Evolutionary conservation across 2,888 invertebrate genomes (phyloP).

Genomic region (Carabus problematicus): DNA sequence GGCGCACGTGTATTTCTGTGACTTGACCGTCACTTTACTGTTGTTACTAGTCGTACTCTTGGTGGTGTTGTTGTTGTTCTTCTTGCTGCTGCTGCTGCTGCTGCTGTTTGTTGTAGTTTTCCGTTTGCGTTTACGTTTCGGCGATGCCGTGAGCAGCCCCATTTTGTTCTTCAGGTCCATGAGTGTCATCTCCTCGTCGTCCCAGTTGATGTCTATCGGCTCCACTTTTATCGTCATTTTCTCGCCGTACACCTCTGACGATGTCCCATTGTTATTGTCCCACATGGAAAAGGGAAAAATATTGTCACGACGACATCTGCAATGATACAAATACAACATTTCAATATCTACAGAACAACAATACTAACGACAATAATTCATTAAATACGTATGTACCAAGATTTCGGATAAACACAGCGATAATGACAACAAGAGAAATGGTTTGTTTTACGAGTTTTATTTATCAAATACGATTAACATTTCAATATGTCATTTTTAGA

Average conservation of each 20-base stretch:
- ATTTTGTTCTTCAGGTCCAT: conserved; percentile 33
- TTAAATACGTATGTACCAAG: too few relatives aligned
- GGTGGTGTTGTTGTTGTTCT: too few relatives aligned
- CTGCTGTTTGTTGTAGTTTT: not conserved
- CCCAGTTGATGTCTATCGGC: conserved; percentile 33
- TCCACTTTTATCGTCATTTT: conserved; percentile 38
- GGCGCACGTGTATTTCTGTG: conserved; percentile 26
- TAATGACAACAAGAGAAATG: too few relatives aligned
- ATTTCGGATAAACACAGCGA: too few relatives aligned
- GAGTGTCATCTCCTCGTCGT: conserved; percentile 32
- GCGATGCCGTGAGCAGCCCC: conserved; percentile 2
- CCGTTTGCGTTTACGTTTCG: conserved; percentile 11
- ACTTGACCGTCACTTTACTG: not conserved
- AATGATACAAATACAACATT: conserved; percentile 9
- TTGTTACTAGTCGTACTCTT: too few relatives aligned
- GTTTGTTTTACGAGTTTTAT: too few relatives aligned
- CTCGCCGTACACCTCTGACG: conserved; percentile 14
- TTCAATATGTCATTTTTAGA: too few relatives aligned
- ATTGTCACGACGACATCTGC: conserved; percentile 27
- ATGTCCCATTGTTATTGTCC: conserved; percentile 35
- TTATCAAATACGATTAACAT: too few relatives aligned
- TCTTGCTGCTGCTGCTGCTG: too few relatives aligned
- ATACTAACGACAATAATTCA: too few relatives aligned
- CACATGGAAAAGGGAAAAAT: conserved; percentile 31
- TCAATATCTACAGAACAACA: too few relatives aligned